Evolutionary conservation across 2,888 invertebrate genomes (phyloP), one percentile per base, ranked within the genome.

Genomic region (Heliconius charithonia): DNA sequence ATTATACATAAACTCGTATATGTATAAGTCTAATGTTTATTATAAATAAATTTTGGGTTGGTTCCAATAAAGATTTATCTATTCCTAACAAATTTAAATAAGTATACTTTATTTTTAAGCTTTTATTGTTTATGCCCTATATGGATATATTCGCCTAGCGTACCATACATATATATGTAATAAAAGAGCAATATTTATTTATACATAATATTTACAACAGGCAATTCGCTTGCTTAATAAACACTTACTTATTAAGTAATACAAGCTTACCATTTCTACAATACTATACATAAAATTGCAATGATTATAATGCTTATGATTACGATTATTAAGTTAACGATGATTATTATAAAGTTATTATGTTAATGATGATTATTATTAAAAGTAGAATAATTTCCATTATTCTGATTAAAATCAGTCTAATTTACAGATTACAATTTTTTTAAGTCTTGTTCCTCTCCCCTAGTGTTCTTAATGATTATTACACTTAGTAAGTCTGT

Each of bases 361-460:
- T 3, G 27, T 27, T 0, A 12, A 63, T 63, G 13, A 32, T 32
- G 19, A 66, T n/a, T 32, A 66, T 9, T n/a, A 32, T 7, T 22
- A 66, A 32, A 22, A 22, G 16, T 66, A 19, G 6, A 29, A 16
- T 12, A 62, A 25, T 62, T 7, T 6, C 4, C 13, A 63, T 63
- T 63, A 63, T 27, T 37, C 37, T 37, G 37, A 37, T 37, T 37
- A 10, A 37, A 37, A 37, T 37, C 37, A 63, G 22, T 66, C 2
- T 32, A 10, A 32, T 19, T 32, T 66, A 32, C 29, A 66, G 19
- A 32, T 22, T 29, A 22, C 37, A 37, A 29, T 32, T 16, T 19
- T 66, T 65, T 65, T 66, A 9, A 66, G 32, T 66, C 66, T 66
- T 66, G 37, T 9, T 22, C n/a, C 66, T 66, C 66, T 66, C 66